These are phyloP conservation scores for Chionomys nivalis DNA, from an alignment of 2,113 vertebrate species.

Conservation along the genomic window DNA sequence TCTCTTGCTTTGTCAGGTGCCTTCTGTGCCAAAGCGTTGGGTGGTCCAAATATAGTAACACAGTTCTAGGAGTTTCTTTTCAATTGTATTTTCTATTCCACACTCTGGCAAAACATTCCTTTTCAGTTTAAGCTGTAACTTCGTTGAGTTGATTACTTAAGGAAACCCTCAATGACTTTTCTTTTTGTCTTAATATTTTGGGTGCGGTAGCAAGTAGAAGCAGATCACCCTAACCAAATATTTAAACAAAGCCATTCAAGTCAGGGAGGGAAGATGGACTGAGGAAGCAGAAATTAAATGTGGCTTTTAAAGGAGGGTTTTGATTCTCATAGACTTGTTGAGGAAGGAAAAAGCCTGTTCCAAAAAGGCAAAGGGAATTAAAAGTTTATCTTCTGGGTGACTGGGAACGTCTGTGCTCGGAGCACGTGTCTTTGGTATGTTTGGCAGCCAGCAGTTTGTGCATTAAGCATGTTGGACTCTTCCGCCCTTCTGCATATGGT, in stretches of 20 bases:
- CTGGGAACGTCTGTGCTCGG: not conserved
- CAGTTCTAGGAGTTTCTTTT: not conserved
- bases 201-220: constrained; percentile 65
- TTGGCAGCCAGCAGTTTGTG: not conserved
- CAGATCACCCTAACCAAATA: constrained; percentile 67
- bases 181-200: constrained; percentile 55
- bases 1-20: not conserved
- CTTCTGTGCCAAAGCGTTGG: constrained; percentile 10
- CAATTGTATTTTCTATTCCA: constrained; percentile 40
- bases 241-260: constrained; percentile 56
- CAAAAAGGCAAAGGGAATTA: not conserved
- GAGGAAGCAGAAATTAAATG: constrained; percentile 37
- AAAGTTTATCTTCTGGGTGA: constrained; percentile 49
- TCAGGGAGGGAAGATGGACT: constrained; percentile 1
- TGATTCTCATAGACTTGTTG: not conserved
- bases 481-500: not conserved
- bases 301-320: constrained; percentile 31
- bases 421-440: not conserved
- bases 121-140: constrained; percentile 56
- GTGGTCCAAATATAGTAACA: constrained; percentile 27
- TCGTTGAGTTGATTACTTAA: constrained; percentile 46
- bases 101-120: constrained; percentile 33
- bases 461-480: not conserved
- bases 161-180: constrained; percentile 49
- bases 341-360: constrained; percentile 27